phyloP scores from a whole-genome alignment of 1,140 invertebrate species.

The Drosophila simulans region DNA sequence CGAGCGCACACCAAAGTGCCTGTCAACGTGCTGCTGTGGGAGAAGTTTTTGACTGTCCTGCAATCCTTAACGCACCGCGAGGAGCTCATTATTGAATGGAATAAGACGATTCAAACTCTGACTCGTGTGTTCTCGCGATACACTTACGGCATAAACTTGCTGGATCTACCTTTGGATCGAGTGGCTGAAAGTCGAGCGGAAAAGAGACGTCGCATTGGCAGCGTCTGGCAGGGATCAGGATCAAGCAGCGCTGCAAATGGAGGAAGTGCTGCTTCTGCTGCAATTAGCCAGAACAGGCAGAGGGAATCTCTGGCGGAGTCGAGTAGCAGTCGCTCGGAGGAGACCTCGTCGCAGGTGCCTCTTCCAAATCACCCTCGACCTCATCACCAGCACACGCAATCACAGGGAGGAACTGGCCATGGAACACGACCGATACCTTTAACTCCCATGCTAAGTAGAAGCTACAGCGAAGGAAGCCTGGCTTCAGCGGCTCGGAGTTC shows the following conservation, averaged over 20 bases:
- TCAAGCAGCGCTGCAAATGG: constrained; percentile 37
- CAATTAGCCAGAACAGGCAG: constrained; percentile 36
- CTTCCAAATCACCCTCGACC: constrained; percentile 37
- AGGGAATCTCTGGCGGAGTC: constrained; percentile 63
- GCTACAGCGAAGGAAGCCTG: constrained; percentile 86
- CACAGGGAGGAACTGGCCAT: constrained; percentile 50
- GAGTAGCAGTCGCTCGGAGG: constrained; percentile 75
- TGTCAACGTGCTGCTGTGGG: constrained; percentile 95
- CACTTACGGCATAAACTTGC: constrained; percentile 96
- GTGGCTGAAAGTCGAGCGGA: constrained; percentile 92
- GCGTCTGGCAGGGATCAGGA: constrained; percentile 84
- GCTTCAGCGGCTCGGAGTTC: constrained; percentile 78
- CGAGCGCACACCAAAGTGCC: constrained; percentile 98
- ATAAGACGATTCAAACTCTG: constrained; percentile 98
- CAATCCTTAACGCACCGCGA: constrained; percentile 96
- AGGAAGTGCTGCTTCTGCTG: background rate
- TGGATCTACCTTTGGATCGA: constrained; percentile 94
- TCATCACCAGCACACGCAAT: constrained; percentile 71
- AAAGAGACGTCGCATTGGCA: constrained; percentile 87
- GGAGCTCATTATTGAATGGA: constrained; percentile 98
- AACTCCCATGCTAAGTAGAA: constrained; percentile 84
- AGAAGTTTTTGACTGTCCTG: constrained; percentile 95
- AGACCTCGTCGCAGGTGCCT: constrained; percentile 60
- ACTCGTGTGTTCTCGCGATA: constrained; percentile 96
- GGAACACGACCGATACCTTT: constrained; percentile 61